Evolutionary conservation across 1,140 invertebrate species (phyloP).

Genomic region (Sminthurinus signatus): DNA sequence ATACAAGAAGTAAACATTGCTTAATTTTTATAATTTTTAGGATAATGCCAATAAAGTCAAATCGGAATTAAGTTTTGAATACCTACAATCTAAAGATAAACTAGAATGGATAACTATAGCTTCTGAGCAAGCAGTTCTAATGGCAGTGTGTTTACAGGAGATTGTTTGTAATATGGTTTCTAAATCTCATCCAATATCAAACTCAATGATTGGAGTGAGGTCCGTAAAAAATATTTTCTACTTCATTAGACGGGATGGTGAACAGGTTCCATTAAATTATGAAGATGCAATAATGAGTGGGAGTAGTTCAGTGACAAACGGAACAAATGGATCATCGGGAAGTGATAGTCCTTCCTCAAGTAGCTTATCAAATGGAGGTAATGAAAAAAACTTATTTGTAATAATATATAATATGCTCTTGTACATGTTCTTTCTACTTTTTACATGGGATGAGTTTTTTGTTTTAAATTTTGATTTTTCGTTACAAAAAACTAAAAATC

Average conservation of each 20-base stretch:
- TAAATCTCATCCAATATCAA: conserved; percentile 55
- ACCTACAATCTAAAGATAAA: conserved; percentile 84
- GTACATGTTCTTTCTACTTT: too few relatives aligned
- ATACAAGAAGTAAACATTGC: too few relatives aligned
- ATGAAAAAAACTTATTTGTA: too few relatives aligned
- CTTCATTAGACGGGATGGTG: conserved; percentile 32
- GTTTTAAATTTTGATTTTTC: too few relatives aligned
- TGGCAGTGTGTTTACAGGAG: conserved; percentile 87
- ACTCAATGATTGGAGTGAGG: conserved; percentile 45
- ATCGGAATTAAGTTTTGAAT: conserved; percentile 86
- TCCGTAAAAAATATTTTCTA: conserved; percentile 28
- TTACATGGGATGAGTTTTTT: too few relatives aligned
- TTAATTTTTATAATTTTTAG: conserved; percentile 6
- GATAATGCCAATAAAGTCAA: conserved; percentile 30
- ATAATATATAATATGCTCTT: too few relatives aligned
- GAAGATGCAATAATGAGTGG: conserved; percentile 23
- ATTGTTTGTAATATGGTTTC: conserved; percentile 91
- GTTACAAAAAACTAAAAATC: too few relatives aligned
- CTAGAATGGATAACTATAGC: conserved; percentile 86
- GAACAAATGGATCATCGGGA: conserved; percentile 31
- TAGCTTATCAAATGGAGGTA: conserved; percentile 26
- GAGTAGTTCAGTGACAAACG: conserved; percentile 5
- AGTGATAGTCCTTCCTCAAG: conserved; percentile 32
- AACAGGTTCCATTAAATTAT: conserved; percentile 34
- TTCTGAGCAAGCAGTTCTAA: conserved; percentile 85